Evolutionary conservation across 2,113 vertebrate species (phyloP).

Genomic region (Urocitellus parryii): DNA sequence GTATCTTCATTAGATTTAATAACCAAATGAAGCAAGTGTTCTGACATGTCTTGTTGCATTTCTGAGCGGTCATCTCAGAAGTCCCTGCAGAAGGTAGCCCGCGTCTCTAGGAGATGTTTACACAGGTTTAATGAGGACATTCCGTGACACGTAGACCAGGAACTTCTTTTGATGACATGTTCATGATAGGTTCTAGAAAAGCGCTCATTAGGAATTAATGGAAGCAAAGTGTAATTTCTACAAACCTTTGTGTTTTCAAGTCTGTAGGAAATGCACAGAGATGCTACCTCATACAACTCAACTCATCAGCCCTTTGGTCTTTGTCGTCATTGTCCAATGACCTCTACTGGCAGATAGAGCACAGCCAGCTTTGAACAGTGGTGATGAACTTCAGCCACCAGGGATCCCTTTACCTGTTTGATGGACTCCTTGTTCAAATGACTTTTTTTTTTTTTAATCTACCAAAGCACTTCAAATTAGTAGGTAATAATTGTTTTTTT

Average conservation of each 20-base stretch:
- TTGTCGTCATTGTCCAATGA: not conserved
- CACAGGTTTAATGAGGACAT: slow-evolving; percentile 17
- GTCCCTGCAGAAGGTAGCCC: not conserved
- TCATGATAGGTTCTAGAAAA: not conserved
- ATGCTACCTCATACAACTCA: not conserved
- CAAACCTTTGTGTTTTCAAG: not conserved
- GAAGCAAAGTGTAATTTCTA: slow-evolving; percentile 6
- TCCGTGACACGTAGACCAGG: not conserved
- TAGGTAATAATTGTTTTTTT: slow-evolving; percentile 14
- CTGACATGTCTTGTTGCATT: not conserved
- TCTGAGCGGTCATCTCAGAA: not conserved
- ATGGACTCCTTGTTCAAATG: not conserved
- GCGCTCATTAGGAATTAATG: slow-evolving; percentile 24
- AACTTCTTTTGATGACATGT: slow-evolving; percentile 44
- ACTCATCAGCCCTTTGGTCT: slow-evolving; percentile 34
- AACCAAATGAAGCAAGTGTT: slow-evolving; percentile 18
- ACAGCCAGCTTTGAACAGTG: not conserved
- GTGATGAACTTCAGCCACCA: not conserved
- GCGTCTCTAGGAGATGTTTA: not conserved
- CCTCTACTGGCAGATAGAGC: not conserved
- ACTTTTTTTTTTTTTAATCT: not conserved
- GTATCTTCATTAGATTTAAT: slow-evolving; percentile 42
- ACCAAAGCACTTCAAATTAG: not conserved
- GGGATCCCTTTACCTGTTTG: not conserved
- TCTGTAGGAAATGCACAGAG: not conserved